phyloP scores from a whole-genome alignment of 2,888 invertebrate genomes.

The Acleris emargana region DNA sequence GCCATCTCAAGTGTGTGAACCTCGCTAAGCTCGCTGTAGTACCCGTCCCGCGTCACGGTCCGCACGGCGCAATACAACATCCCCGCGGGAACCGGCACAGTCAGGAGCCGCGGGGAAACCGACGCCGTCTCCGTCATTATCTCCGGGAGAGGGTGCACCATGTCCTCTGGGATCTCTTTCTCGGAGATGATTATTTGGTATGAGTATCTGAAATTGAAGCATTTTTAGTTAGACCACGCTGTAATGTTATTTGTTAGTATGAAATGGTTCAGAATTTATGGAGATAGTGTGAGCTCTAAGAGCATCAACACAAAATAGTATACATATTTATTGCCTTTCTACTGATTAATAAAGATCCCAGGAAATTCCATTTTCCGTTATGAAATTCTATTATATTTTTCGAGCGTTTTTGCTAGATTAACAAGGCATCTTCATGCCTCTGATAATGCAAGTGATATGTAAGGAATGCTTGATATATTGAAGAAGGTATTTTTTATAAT shows the following conservation, averaged over 20 bases:
- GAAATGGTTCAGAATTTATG: no score
- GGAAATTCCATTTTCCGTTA: no score
- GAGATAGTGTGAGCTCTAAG: no score
- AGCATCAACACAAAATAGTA: no score
- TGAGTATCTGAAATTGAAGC: conserved; percentile 53
- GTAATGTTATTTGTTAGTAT: background rate
- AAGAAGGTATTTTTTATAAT: no score
- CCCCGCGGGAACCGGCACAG: conserved; percentile 67
- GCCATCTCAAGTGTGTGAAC: conserved; percentile 69
- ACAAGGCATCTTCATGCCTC: no score
- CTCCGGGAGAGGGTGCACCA: conserved; percentile 63
- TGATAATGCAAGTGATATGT: no score
- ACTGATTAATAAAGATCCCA: no score
- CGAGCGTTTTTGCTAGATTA: no score
- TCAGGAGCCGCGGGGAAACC: conserved; percentile 82
- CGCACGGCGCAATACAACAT: conserved; percentile 87
- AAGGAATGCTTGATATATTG: no score
- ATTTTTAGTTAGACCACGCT: background rate
- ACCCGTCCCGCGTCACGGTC: conserved; percentile 84
- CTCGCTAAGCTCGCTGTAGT: conserved; percentile 85
- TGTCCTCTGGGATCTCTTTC: conserved; percentile 75
- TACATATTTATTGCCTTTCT: no score
- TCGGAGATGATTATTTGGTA: conserved; percentile 87
- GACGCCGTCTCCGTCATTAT: conserved; percentile 67
- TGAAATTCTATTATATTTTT: no score